These are phyloP conservation scores for Dicentrarchus labrax DNA, from an alignment of 2,113 vertebrate genomes.

Conservation along the genomic window DNA sequence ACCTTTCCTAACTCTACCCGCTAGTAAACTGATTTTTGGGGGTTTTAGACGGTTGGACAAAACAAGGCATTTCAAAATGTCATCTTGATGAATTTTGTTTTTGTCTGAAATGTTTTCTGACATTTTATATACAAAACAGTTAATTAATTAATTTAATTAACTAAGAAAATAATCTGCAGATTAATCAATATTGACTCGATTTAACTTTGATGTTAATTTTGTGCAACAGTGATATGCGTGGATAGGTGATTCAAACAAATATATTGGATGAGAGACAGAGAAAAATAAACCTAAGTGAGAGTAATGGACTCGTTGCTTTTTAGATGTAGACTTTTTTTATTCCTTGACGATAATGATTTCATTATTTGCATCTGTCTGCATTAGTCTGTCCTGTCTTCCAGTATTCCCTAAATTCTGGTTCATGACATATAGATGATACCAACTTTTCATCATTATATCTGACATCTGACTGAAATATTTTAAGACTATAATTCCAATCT, in stretches of 20 bases:
- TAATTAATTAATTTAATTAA: neutral
- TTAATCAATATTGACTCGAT: too few relatives aligned
- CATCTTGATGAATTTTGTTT: too few relatives aligned
- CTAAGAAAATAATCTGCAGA: neutral
- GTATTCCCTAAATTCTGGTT: neutral
- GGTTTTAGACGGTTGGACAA: too few relatives aligned
- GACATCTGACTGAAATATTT: neutral
- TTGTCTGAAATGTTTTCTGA: neutral
- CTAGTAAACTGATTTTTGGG: too few relatives aligned
- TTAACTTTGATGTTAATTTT: neutral
- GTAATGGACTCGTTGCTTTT: neutral
- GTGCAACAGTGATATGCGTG: neutral
- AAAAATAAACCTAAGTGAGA: neutral
- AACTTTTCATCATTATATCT: neutral
- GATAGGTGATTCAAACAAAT: neutral
- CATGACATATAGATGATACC: neutral
- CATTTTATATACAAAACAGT: neutral
- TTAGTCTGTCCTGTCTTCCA: neutral
- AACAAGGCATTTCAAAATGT: too few relatives aligned
- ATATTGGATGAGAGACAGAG: neutral
- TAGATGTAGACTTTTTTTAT: neutral
- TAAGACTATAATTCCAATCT: neutral
- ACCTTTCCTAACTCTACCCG: too few relatives aligned
- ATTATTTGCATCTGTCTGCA: neutral
- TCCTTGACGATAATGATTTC: neutral